These are phyloP conservation scores for Chaetogeoica ovagalla DNA, from an alignment of 2,888 invertebrate species.

Conservation along the genomic window DNA sequence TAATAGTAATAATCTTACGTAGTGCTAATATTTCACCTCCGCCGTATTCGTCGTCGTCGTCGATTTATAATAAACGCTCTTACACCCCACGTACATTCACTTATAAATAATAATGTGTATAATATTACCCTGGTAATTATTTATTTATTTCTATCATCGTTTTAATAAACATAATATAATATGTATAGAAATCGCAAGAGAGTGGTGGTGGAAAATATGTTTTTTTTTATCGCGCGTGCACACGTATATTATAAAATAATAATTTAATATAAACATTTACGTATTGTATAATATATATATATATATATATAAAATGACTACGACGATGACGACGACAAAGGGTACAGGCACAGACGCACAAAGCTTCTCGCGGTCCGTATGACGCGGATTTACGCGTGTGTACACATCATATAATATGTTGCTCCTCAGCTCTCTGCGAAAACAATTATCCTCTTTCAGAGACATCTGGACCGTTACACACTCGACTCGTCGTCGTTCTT, in stretches of 20 bases:
- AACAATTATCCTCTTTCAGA: constrained; percentile 23
- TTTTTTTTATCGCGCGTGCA: not conserved
- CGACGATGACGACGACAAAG: not conserved
- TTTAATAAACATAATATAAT: not conserved
- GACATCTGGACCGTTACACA: constrained; percentile 28
- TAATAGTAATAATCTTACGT: too few species aligned
- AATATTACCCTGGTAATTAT: not conserved
- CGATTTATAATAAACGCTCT: not conserved
- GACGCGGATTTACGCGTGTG: not conserved
- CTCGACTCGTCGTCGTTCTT: constrained; percentile 3
- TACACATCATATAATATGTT: not conserved
- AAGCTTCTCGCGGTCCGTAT: not conserved
- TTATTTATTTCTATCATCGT: constrained; percentile 36
- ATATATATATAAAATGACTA: not conserved
- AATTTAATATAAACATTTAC: not conserved
- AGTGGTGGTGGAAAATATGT: not conserved
- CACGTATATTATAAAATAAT: not conserved
- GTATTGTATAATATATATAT: not conserved
- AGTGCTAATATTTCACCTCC: not conserved
- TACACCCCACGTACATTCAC: not conserved
- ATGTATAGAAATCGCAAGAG: not conserved
- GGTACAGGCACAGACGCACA: not conserved
- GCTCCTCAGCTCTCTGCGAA: not conserved
- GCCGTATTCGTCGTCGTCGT: not conserved
- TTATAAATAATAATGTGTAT: too few species aligned